phyloP scores from a whole-genome alignment of 2,888 invertebrate species.

The Drosophila tanythrix region DNA sequence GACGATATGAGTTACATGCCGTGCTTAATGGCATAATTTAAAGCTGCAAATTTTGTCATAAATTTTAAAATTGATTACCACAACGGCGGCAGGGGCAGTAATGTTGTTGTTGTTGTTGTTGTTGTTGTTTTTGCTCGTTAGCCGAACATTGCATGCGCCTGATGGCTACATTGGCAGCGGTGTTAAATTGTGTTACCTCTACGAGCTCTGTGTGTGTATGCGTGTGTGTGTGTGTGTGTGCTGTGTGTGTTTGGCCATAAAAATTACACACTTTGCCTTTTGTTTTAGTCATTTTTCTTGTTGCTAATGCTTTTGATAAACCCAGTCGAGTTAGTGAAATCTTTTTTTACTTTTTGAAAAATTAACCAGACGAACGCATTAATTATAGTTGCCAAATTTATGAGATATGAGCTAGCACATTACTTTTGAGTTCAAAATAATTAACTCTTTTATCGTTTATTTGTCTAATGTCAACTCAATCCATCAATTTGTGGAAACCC shows the following conservation, averaged over 20 bases:
- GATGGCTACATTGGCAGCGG: slow-evolving; percentile 77
- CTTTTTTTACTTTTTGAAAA: slow-evolving; percentile 7
- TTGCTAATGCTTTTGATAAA: slow-evolving; percentile 60
- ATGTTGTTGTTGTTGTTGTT: slow-evolving; percentile 46
- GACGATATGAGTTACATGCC: slow-evolving; percentile 84
- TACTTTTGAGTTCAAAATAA: not conserved
- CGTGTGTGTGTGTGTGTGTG: not conserved
- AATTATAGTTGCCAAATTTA: slow-evolving; percentile 29
- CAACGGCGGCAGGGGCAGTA: slow-evolving; percentile 66
- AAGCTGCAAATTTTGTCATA: slow-evolving; percentile 85
- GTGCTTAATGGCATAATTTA: slow-evolving; percentile 84
- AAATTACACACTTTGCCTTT: slow-evolving; percentile 65
- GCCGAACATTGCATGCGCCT: slow-evolving; percentile 75
- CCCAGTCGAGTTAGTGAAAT: slow-evolving; percentile 28
- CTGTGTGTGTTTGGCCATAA: slow-evolving; percentile 44
- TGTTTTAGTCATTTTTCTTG: slow-evolving; percentile 63
- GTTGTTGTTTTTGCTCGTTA: slow-evolving; percentile 75
- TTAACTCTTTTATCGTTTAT: slow-evolving; percentile 1
- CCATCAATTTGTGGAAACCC: not conserved
- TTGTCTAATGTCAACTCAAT: not conserved
- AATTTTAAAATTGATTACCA: slow-evolving; percentile 83
- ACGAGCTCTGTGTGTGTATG: not conserved
- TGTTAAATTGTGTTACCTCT: slow-evolving; percentile 66
- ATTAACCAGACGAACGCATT: slow-evolving; percentile 47
- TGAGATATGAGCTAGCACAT: slow-evolving; percentile 2